phyloP scores from a whole-genome alignment of 2,888 invertebrate species.

The Osedax fenrisi region DNA sequence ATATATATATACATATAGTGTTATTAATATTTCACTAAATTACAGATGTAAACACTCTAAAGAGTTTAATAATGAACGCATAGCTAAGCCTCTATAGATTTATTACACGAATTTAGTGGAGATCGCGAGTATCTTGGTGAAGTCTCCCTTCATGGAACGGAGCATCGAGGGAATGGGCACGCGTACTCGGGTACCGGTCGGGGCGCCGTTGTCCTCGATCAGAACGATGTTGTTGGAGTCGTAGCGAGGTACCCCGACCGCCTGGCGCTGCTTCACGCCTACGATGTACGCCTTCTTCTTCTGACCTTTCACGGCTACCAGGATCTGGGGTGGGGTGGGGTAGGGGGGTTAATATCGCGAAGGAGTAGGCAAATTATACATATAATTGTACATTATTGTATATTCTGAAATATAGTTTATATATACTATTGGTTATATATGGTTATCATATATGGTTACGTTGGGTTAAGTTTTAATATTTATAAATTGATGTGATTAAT shows the following conservation, averaged over 20 bases:
- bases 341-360: no score
- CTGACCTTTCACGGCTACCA: constrained; percentile 84
- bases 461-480: no score
- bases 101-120: constrained; percentile 71
- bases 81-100: not conserved
- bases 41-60: no score
- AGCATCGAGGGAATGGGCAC: constrained; percentile 84
- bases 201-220: constrained; percentile 84
- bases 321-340: constrained; percentile 51
- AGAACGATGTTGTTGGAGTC: constrained; percentile 90
- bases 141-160: constrained; percentile 64
- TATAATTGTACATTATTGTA: no score
- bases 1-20: no score
- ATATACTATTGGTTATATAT: no score
- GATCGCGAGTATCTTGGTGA: constrained; percentile 79
- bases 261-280: constrained; percentile 72
- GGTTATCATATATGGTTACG: no score
- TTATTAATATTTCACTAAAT: no score
- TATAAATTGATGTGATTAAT: no score
- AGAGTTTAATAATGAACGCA: not conserved
- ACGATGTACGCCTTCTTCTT: constrained; percentile 84
- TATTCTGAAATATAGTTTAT: no score
- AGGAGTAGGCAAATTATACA: no score
- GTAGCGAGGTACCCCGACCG: constrained; percentile 70
- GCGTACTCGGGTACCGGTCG: constrained; percentile 83